Percentiles rank a stretch among this genome's conserved stretches.
phyloP scores from a whole-genome alignment of 2,888 invertebrate species.

The Coremacera marginata region DNA sequence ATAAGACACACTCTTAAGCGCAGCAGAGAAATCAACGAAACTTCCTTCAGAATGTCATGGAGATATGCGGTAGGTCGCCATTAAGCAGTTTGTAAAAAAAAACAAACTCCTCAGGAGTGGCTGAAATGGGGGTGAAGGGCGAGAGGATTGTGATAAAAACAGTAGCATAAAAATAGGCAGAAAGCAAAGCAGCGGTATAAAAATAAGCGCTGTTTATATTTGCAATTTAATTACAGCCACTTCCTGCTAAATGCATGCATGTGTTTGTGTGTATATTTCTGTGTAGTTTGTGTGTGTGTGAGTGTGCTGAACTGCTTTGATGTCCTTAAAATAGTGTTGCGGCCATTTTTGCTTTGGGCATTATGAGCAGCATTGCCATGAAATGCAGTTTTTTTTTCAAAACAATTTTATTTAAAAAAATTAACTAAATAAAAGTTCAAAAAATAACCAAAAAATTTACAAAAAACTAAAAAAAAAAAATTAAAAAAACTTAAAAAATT shows the following conservation, averaged over 20 bases:
- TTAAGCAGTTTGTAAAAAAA: not conserved
- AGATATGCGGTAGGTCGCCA: slow-evolving; percentile 33
- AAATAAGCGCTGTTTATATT: slow-evolving; percentile 9
- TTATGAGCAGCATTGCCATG: not conserved
- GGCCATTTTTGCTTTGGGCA: not conserved
- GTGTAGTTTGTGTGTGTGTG: slow-evolving; percentile 6
- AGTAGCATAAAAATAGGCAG: slow-evolving; percentile 2
- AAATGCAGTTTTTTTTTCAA: not conserved
- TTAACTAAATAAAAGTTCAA: too few species aligned
- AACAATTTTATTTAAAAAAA: not conserved
- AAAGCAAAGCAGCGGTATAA: not conserved
- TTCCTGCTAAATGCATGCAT: not conserved
- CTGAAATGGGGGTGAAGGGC: not conserved
- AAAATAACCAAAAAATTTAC: too few species aligned
- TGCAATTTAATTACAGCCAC: slow-evolving; percentile 12
- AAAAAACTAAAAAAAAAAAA: too few species aligned
- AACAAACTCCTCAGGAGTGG: not conserved
- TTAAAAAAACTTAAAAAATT: too few species aligned
- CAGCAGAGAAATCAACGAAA: slow-evolving; percentile 21
- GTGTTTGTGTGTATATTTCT: not conserved
- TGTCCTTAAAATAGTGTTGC: not conserved
- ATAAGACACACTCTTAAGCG: not conserved
- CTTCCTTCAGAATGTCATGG: slow-evolving; percentile 35
- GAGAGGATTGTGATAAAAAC: not conserved
- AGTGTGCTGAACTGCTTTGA: not conserved